Base-by-base conservation (phyloP, 1,140 invertebrate species). In the Pentalonia nigronervosa region DNA sequence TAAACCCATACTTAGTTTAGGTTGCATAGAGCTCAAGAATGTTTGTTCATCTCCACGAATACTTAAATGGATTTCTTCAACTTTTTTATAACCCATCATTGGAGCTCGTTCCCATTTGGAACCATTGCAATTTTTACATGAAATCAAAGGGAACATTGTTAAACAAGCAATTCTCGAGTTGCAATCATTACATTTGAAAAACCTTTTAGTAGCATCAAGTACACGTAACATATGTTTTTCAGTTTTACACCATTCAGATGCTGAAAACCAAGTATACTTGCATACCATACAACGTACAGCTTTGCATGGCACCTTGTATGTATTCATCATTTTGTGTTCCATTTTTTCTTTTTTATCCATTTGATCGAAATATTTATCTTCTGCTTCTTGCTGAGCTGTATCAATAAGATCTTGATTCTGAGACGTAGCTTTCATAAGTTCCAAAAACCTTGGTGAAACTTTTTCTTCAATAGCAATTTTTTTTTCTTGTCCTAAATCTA, bases 261-360 rank as follows among this genome's bases (percentile, higher is more conserved):
- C 97, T 8, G 97, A 98, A 94, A 98, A 97, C 56, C 97, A 97
- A 2, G 97, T 97, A 94, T 99, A 99, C 95, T 98, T 98, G 95
- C 98, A 99, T 95, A 92, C 91, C 23, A 96, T 95, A 95, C 98
- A 99, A 91, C 96, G 96, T 3, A 99, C 97, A n/a, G 98, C 98
- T 95, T 98, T 98, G 94, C 97, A 98, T 47, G 96, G 95, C 36
- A 99, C 95, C 95, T 98, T 97, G 94, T 96, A 98, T 14, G 98
- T 99, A 67, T 96, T 96, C 36, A 97, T 95, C 98, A 99, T 98
- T 95, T 99, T 99, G 93, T 98, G 97, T 95, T 99, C 98, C 96
- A 99, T 97, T 94, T 96, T 96, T 95, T 99, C 98, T 95, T 98
- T 99, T 94, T 97, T 97, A 95, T 99, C 98, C 90, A 99, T 95